phyloP scores from a whole-genome alignment of 2,888 invertebrate genomes.

The Crioceris asparagi region DNA sequence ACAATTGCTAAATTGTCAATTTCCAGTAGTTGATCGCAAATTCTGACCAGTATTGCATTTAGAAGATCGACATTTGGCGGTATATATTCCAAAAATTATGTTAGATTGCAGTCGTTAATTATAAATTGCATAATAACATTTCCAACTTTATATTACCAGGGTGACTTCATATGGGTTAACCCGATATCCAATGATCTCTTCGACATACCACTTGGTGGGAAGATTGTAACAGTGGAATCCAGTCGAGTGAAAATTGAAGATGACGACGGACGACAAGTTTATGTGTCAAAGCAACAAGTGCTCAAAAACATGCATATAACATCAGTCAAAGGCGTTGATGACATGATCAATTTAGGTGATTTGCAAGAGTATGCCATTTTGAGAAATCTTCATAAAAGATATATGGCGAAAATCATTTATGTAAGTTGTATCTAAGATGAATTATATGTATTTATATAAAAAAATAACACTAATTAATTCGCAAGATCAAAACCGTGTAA shows the following conservation, averaged over 20 bases:
- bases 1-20: too few species aligned
- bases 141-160: too few species aligned
- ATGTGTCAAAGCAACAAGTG: conserved; percentile 48
- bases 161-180: conserved; percentile 85
- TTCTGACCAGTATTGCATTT: too few species aligned
- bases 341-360: conserved; percentile 92
- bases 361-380: conserved; percentile 90
- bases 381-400: conserved; percentile 80
- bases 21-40: too few species aligned
- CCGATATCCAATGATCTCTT: conserved; percentile 62
- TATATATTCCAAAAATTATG: too few species aligned
- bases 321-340: conserved; percentile 76
- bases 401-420: conserved; percentile 80
- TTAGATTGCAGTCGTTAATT: too few species aligned
- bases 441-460: too few species aligned
- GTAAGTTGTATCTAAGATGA: conserved; percentile 47
- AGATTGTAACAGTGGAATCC: conserved; percentile 66
- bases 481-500: too few species aligned
- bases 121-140: too few species aligned
- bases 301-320: conserved; percentile 66
- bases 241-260: conserved; percentile 67
- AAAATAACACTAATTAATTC: too few species aligned
- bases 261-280: conserved; percentile 70
- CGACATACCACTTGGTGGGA: conserved; percentile 76
- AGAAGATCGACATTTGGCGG: too few species aligned